Evolutionary conservation across 2,113 vertebrate genomes (phyloP), one percentile per base, ranked within the genome.

Genomic region (Scytalopus superciliaris): DNA sequence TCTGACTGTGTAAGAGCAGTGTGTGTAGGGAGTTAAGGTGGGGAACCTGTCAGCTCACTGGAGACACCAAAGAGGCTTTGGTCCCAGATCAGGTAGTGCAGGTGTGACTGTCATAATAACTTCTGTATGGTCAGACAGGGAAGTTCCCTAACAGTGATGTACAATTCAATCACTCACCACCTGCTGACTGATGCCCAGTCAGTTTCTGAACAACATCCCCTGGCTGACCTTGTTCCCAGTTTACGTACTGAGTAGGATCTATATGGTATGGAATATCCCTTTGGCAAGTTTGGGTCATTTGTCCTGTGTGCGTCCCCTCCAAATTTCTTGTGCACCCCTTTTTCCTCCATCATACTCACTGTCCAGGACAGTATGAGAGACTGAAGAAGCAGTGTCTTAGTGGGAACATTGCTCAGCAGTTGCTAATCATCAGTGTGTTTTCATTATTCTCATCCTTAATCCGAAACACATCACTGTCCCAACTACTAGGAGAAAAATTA

Each of bases 61-160:
- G 19, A 55, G 8, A 16, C 2, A 6, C 12, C 0, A 0, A 18
- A 49, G 16, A 6, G 49, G 25, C 28, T n/a, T 53, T 4, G 2
- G 28, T 44, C 47, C 39, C 9, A 6, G 10, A 55, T 63, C 19
- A 21, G 30, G 18, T 28, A 8, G 5, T 50, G 22, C 13, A 5
- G 7, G 18, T 16, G 19, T 52, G 44, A 52, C 28, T 6, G 3
- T 28, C 23, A 11, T 28, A 42, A 13, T 14, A 42, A 44, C 22
- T 66, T 31, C 22, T 44, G 31, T 12, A 6, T 17, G 10, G 23
- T 59, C 37, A 59, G 28, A 17, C 23, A 74, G 10, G 39, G 45
- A 45, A 21, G 10, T 39, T 82, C 45, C 39, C 28, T 52, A 7
- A 28, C 7, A 30, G 11, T 14, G 19, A 30, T 30, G 13, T 21